These are phyloP conservation scores for Sapajus apella DNA, from an alignment of 2,113 vertebrate genomes.

Conservation along the genomic window DNA sequence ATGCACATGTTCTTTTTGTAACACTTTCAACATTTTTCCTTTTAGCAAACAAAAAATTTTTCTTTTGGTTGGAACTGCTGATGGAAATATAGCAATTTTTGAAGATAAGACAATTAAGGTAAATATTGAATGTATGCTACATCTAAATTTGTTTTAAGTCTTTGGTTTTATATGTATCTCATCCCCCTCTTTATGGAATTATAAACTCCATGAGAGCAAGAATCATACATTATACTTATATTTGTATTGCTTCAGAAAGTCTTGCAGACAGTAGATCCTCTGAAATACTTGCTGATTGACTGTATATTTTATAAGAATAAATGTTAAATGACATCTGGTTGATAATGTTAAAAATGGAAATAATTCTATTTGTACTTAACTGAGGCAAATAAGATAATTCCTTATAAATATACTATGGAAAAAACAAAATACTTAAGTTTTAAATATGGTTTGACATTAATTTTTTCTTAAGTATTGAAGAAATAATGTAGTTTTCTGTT, in stretches of 20 bases:
- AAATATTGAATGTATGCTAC: slow-evolving; percentile 58
- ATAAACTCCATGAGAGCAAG: background rate
- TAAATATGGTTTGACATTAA: background rate
- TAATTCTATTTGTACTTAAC: background rate
- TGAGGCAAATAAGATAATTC: background rate
- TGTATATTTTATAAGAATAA: slow-evolving; percentile 2
- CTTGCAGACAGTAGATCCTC: background rate
- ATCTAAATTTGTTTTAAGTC: slow-evolving; percentile 27
- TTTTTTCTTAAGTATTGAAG: background rate
- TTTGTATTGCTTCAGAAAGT: slow-evolving; percentile 4
- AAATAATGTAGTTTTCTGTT: background rate
- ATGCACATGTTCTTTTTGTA: background rate
- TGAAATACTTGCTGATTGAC: background rate
- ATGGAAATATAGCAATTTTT: slow-evolving; percentile 92
- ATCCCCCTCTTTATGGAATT: background rate
- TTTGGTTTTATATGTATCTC: background rate
- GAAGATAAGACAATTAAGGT: slow-evolving; percentile 94
- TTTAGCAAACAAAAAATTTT: slow-evolving; percentile 92
- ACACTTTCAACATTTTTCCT: slow-evolving; percentile 64
- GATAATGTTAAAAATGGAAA: background rate
- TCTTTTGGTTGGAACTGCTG: slow-evolving; percentile 93
- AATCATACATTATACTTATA: background rate
- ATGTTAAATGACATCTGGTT: background rate
- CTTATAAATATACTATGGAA: slow-evolving; percentile 16
- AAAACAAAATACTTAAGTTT: background rate